Evolutionary conservation across 92 coral and sea anemone species (phyloP).

Genomic region (Umimayanthus chanpuru): DNA sequence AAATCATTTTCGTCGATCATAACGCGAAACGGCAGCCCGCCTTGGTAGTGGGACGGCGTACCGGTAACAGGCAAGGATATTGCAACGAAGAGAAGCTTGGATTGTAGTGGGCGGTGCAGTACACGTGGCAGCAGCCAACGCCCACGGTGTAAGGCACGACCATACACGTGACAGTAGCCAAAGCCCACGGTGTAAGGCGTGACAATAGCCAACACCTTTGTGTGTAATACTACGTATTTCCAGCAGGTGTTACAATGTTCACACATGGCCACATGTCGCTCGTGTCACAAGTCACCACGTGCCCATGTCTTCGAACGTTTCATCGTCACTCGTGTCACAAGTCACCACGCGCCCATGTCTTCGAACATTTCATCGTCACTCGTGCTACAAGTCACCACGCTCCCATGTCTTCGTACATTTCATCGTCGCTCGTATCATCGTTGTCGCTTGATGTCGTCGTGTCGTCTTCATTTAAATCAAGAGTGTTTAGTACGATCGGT

Average conservation of each 20-base stretch:
- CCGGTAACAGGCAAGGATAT: not conserved
- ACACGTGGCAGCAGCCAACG: not conserved
- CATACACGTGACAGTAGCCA: not conserved
- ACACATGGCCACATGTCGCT: not conserved
- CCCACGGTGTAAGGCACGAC: not conserved
- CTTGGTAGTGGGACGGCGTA: not conserved
- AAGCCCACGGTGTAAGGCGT: not conserved
- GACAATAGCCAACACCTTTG: not conserved
- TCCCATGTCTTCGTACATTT: constrained; percentile 32
- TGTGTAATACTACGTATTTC: not conserved
- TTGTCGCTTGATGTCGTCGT: constrained; percentile 66
- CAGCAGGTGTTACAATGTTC: too few relatives aligned
- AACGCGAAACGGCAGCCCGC: not conserved
- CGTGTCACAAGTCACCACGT: not conserved
- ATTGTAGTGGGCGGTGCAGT: not conserved
- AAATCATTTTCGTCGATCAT: not conserved
- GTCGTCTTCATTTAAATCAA: constrained; percentile 68
- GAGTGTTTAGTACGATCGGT: constrained; percentile 19
- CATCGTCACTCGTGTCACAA: constrained; percentile 60
- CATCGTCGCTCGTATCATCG: constrained; percentile 66
- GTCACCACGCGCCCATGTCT: constrained; percentile 11
- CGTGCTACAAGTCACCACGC: constrained; percentile 33
- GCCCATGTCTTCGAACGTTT: constrained; percentile 28
- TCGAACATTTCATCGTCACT: constrained; percentile 61
- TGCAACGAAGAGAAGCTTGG: not conserved